These are phyloP conservation scores for Andrena flavipes DNA, from an alignment of 2,888 invertebrate genomes.

Conservation along the genomic window DNA sequence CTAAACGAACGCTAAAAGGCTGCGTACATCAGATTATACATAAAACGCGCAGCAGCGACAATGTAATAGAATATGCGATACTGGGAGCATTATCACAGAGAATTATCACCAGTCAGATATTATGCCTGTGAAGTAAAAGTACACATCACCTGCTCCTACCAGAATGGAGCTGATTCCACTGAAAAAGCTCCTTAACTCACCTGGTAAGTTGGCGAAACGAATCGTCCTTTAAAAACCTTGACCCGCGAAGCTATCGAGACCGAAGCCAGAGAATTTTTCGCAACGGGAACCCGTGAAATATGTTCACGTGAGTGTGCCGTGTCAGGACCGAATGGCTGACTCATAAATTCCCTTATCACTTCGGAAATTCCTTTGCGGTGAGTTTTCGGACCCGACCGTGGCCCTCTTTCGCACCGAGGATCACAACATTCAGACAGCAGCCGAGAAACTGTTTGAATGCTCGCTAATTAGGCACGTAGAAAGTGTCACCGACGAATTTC, in stretches of 20 bases:
- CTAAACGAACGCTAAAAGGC: background rate
- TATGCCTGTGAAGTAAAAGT: constrained; percentile 25
- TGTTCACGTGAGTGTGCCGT: background rate
- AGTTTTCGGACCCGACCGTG: constrained; percentile 41
- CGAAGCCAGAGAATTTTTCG: background rate
- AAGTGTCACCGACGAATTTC: background rate
- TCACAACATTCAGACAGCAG: constrained; percentile 12
- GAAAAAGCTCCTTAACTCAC: constrained; percentile 38
- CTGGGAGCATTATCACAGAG: constrained; percentile 26
- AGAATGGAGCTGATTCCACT: constrained; percentile 47
- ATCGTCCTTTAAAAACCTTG: background rate
- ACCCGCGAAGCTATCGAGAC: background rate
- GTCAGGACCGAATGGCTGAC: constrained; percentile 51
- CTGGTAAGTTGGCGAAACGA: constrained; percentile 47
- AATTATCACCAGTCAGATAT: constrained; percentile 42
- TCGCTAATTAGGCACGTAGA: background rate
- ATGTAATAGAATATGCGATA: background rate
- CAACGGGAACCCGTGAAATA: background rate
- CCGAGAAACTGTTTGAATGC: background rate
- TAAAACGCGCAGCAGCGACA: background rate
- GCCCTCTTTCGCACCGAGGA: background rate
- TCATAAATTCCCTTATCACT: constrained; percentile 54
- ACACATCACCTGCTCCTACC: background rate
- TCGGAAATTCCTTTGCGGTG: constrained; percentile 58
- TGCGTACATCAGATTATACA: background rate